Percentiles rank a stretch among this genome's conserved stretches.
phyloP scores from a whole-genome alignment of 2,797 vertebrate genomes.

The Bovichtus diacanthus region DNA sequence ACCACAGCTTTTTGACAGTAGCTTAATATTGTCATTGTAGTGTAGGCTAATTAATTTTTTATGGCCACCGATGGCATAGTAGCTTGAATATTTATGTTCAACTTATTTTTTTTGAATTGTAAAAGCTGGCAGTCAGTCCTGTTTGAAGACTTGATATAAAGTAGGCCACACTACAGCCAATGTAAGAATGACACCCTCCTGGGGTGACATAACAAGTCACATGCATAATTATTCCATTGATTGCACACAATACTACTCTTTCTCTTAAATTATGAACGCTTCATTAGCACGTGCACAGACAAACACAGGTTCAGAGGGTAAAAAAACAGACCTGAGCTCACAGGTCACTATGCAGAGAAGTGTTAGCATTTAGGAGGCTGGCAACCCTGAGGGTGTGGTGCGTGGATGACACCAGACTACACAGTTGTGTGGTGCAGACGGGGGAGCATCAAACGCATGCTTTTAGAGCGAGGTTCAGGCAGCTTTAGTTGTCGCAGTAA shows the following conservation, averaged over 20 bases:
- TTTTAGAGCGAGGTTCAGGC: constrained; percentile 65
- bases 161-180: neutral
- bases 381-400: constrained; percentile 43
- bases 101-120: neutral
- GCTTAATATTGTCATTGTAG: neutral
- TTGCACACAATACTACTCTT: neutral
- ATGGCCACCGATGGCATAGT: neutral
- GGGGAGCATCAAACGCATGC: constrained; percentile 62
- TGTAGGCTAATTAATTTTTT: neutral
- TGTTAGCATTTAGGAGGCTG: constrained; percentile 20
- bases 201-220: neutral
- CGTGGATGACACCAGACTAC: constrained; percentile 46
- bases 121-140: neutral
- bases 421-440: constrained; percentile 62
- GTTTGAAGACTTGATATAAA: constrained; percentile 1
- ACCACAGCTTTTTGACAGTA: neutral
- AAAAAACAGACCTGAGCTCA: neutral
- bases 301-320: neutral
- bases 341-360: constrained; percentile 8
- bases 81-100: neutral
- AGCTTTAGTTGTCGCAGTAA: constrained; percentile 71
- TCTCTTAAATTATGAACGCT: neutral
- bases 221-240: neutral
- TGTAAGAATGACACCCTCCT: neutral
- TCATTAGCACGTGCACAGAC: constrained; percentile 2